Evolutionary conservation across 2,797 vertebrate genomes (phyloP).

Genomic region (Distichodus sexfasciatus): DNA sequence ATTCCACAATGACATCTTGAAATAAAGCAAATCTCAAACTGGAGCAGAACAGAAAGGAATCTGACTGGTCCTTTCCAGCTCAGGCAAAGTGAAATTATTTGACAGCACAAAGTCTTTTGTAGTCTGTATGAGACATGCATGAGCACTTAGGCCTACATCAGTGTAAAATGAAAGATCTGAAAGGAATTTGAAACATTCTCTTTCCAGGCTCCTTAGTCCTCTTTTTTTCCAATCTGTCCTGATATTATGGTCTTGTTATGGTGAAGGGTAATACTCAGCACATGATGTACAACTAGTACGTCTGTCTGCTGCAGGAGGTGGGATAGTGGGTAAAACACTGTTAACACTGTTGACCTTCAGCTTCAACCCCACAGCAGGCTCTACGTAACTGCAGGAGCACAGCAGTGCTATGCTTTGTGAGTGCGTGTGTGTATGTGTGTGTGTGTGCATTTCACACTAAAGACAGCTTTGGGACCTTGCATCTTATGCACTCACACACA

Average conservation of each 20-base stretch:
- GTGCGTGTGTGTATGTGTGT: neutral
- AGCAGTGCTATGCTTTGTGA: neutral
- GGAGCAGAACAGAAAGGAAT: neutral
- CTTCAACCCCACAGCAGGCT: constrained; percentile 29
- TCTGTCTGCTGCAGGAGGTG: constrained; percentile 4
- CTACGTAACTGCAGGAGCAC: constrained; percentile 11
- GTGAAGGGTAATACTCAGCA: constrained; percentile 5
- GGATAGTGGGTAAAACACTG: constrained; percentile 9
- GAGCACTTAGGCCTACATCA: constrained; percentile 13
- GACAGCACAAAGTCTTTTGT: neutral
- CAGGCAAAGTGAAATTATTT: constrained; percentile 12
- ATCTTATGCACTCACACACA: neutral
- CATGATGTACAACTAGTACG: neutral
- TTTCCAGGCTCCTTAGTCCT: neutral
- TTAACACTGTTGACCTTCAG: constrained; percentile 41
- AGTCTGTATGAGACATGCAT: neutral
- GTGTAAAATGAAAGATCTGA: constrained; percentile 1
- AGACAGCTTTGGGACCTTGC: constrained; percentile 26
- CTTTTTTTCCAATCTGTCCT: constrained; percentile 8
- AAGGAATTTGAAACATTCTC: neutral
- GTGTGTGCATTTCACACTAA: constrained; percentile 6
- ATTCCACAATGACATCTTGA: neutral
- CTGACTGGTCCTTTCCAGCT: neutral
- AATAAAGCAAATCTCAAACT: neutral
- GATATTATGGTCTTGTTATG: constrained; percentile 11